Evolutionary conservation across 2,888 invertebrate genomes (phyloP), one percentile per base, ranked within the genome.

Genomic region (Deroplatys truncata): DNA sequence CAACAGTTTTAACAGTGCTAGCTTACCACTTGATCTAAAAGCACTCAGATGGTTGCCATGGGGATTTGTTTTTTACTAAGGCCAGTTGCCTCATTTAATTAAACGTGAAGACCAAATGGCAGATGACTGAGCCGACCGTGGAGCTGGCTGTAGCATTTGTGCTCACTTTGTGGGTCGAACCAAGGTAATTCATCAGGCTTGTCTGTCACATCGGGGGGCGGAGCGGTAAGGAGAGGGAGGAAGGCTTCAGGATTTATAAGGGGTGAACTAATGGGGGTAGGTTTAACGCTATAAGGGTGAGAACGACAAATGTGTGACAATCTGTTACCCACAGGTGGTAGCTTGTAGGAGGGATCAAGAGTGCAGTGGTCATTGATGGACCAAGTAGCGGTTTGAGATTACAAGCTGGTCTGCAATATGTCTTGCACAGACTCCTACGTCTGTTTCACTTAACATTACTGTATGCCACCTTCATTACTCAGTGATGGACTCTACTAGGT

Each of bases 201-300:
- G 56, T 72, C 56, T 87, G 87, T 87, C 87, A 83, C 87, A 87
- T 35, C 31, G 56, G 87, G 87, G 82, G 87, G 87, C 83, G 87
- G 87, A 35, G 83, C 83, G 83, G 31, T 83, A 82, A 43, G 83
- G 86, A 86, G 49, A 56, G 86, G 86, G 86, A 72, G 72, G 16
- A 85, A 82, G 82, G 83, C 82, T 82, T 82, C 35, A n/a, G 87
- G 87, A 87, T 87, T 87, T 87, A 87, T 87, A 87, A 87, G 87
- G 86, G 87, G 87, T 87, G 83, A 87, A 87, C 87, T 87, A 87
- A 87, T 87, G 87, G 83, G 87, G 87, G 87, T 87, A 87, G 87
- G 87, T 87, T 87, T 87, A 87, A 87, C 87, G 87, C 87, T 87
- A 87, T 87, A 87, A 87, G 87, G 87, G 87, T 87, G 87, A 82